phyloP scores from a whole-genome alignment of 2,797 vertebrate species.

The Benthosema pterotum region DNA sequence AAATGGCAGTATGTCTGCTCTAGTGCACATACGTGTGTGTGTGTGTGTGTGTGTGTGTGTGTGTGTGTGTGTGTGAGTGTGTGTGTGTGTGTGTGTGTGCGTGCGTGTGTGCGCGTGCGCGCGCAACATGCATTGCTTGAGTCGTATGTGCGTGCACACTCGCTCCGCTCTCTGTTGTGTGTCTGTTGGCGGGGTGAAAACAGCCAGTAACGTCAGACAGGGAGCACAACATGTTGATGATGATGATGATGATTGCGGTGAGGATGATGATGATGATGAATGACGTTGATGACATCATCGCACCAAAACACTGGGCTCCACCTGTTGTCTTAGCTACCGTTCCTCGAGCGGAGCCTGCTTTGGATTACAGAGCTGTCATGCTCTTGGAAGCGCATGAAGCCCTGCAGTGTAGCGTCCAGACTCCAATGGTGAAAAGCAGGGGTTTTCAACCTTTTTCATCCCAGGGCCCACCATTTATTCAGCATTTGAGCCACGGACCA shows the following conservation, averaged over 20 bases:
- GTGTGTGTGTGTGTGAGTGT: slow-evolving; percentile 16
- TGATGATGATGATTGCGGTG: slow-evolving; percentile 42
- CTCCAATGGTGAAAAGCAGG: no score
- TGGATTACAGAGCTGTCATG: slow-evolving; percentile 18
- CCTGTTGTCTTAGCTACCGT: slow-evolving; percentile 52
- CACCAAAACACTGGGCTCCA: slow-evolving; percentile 42
- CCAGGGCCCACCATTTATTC: no score
- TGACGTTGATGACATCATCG: slow-evolving; percentile 58
- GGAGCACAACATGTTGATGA: slow-evolving; percentile 10
- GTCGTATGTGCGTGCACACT: slow-evolving; percentile 23
- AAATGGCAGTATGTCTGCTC: not conserved
- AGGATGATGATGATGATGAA: slow-evolving; percentile 52
- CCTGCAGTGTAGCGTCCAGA: no score
- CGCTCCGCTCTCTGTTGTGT: slow-evolving; percentile 21
- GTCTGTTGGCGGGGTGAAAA: slow-evolving; percentile 21
- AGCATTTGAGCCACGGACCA: no score
- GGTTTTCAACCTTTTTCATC: no score
- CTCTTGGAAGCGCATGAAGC: no score
- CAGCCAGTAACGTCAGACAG: slow-evolving; percentile 37
- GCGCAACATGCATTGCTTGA: no score
- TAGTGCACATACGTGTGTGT: not conserved
- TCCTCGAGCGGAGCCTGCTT: slow-evolving; percentile 26
- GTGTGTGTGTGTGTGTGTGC: slow-evolving; percentile 44
- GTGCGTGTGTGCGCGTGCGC: not conserved
- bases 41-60: slow-evolving; percentile 38